A percentile compares a stretch with the other conserved stretches of the same genome.
These are phyloP conservation scores for Elachura formosa DNA, from an alignment of 2,113 vertebrate species.

Conservation along the genomic window DNA sequence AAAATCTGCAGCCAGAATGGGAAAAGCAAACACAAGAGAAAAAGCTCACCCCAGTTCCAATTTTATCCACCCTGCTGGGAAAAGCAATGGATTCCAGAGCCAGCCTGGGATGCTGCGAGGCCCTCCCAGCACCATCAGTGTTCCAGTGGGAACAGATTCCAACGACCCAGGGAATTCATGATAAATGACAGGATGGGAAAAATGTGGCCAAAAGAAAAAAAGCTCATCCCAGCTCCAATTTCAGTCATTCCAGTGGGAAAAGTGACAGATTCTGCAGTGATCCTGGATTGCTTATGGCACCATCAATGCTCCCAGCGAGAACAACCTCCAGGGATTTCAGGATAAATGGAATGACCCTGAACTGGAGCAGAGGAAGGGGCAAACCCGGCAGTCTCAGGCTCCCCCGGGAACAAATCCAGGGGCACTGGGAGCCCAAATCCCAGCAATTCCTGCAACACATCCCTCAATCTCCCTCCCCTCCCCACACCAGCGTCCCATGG, in stretches of 20 bases:
- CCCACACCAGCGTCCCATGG: background rate
- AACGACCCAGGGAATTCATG: background rate
- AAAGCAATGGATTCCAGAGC: background rate
- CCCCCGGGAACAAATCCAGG: background rate
- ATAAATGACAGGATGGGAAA: background rate
- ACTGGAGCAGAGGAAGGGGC: background rate
- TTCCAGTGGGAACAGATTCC: background rate
- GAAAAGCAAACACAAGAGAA: background rate
- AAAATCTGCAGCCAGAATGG: background rate
- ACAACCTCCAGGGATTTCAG: background rate
- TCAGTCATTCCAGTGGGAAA: background rate
- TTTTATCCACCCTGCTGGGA: background rate
- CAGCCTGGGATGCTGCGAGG: background rate
- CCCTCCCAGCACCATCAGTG: accelerated
- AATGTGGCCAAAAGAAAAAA: background rate
- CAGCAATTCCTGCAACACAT: background rate
- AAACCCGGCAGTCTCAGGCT: background rate
- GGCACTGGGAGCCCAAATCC: background rate
- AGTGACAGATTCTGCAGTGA: background rate
- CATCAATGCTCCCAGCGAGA: accelerated
- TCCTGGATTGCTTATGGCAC: background rate
- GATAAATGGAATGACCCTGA: background rate
- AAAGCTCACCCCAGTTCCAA: background rate
- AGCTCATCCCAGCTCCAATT: background rate
- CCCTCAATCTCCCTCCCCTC: background rate